Evolutionary conservation across 1,140 invertebrate species (phyloP), one percentile per base, ranked within the genome.

Genomic region (Ceratina australensis): DNA sequence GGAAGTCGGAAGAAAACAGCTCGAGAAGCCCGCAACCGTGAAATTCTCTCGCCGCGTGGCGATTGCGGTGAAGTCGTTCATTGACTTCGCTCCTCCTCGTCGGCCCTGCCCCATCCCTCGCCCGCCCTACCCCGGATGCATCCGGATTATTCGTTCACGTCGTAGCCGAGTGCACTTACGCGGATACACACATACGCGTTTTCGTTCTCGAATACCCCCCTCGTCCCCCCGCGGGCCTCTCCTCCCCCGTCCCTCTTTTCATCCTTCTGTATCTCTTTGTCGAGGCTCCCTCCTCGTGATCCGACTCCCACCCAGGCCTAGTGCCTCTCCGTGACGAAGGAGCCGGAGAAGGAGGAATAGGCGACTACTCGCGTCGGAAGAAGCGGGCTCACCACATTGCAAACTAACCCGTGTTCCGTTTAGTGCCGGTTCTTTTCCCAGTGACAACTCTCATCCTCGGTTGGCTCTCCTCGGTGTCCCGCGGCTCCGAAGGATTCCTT

Each of bases 71-170:
- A 79, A 83, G 61, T 68, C 82, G 82, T 84, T 83, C 78, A 83
- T 84, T 81, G 83, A 84, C 83, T 84, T 77, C 75, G 50, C 61
- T 52, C 22, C 75, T n/a, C 60, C 47, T 47, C 33, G 20, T 22
- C 16, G 2, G 12, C 24, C 26, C 57, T 0, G 12, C n/a, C 26
- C 61, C 61, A n/a, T n/a, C n/a, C n/a, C n/a, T n/a, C n/a, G n/a
- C n/a, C 20, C 16, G 24, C 24, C 22, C 12, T 50, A 59, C 7
- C 50, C 28, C 28, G 69, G 75, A 61, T 83, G 82, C 82, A 83
- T 83, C 80, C 81, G 82, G 79, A 84, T 85, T 78, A 84, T 81
- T 84, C 83, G 79, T 72, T 76, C 81, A 81, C 68, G 75, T 81
- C 67, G 82, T 66, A 80, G 72, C 69, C 69, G 72, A 67, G 69